Percentiles rank a stretch among this genome's conserved stretches.
Evolutionary conservation across 2,113 vertebrate species (phyloP).

Genomic region (Burhinus oedicnemus): DNA sequence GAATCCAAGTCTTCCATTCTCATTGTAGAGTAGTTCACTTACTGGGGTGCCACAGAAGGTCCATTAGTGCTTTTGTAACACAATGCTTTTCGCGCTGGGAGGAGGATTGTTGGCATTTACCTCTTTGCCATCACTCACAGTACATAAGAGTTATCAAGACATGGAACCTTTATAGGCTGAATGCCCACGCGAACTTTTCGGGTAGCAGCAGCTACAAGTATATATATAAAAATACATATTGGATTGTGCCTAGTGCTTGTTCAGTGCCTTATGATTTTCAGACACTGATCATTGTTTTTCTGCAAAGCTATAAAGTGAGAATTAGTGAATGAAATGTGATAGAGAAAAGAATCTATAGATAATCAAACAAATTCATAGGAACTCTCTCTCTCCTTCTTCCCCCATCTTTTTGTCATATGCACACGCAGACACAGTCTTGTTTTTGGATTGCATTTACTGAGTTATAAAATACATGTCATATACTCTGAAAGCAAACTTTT

Average conservation of each 20-base stretch:
- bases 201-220: neutral
- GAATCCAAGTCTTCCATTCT: neutral
- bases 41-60: neutral
- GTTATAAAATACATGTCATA: neutral
- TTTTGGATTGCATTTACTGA: neutral
- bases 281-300: neutral
- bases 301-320: neutral
- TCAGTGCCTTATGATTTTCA: neutral
- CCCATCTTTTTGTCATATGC: neutral
- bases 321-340: neutral
- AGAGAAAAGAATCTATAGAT: neutral
- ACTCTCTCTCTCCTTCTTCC: neutral
- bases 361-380: neutral
- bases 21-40: neutral
- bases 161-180: neutral
- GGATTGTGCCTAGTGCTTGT: neutral
- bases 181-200: neutral
- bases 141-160: neutral
- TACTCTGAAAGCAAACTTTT: neutral
- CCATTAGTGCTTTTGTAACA: neutral
- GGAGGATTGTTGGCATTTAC: neutral
- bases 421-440: neutral
- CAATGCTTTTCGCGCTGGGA: fast-evolving
- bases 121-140: neutral
- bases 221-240: neutral